These are phyloP conservation scores for Electrona antarctica DNA, from an alignment of 2,113 vertebrate species.

Conservation along the genomic window DNA sequence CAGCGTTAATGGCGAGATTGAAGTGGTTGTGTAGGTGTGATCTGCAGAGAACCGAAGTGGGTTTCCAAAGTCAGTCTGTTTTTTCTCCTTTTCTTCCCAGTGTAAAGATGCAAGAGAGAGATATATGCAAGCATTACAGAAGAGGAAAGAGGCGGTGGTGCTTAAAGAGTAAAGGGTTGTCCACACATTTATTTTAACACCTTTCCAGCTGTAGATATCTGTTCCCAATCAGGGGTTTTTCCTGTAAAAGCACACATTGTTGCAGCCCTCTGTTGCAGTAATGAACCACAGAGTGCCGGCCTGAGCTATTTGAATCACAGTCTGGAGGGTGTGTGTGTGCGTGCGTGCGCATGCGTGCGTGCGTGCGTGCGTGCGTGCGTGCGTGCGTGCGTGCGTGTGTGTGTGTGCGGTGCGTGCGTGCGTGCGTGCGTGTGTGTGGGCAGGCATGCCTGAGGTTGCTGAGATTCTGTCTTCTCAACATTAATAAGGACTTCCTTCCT, in stretches of 20 bases:
- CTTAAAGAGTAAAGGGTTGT: conserved; percentile 39
- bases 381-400: conserved; percentile 2
- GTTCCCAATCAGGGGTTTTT: conserved; percentile 56
- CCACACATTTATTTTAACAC: conserved; percentile 56
- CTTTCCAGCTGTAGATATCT: conserved; percentile 57
- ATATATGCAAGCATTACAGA: not conserved
- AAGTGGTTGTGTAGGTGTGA: conserved; percentile 74
- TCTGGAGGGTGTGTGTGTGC: conserved; percentile 15
- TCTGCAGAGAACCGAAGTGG: too few species aligned
- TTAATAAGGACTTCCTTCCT: conserved; percentile 81
- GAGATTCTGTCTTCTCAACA: conserved; percentile 66
- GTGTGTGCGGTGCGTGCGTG: conserved; percentile 9
- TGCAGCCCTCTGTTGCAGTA: conserved; percentile 34
- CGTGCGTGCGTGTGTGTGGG: conserved; percentile 35
- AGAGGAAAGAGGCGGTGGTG: conserved; percentile 3
- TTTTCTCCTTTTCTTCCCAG: too few species aligned
- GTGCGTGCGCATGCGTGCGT: conserved; percentile 13
- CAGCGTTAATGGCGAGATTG: conserved; percentile 70
- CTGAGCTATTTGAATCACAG: conserved; percentile 42
- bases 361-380: not conserved
- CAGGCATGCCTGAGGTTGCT: conserved; percentile 75
- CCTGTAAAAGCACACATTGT: conserved; percentile 56
- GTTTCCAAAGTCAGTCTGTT: too few species aligned
- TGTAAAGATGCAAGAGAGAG: too few species aligned
- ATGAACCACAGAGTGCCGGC: conserved; percentile 56